These are phyloP conservation scores for Platysteira castanea DNA, from an alignment of 2,113 vertebrate species.

Conservation along the genomic window DNA sequence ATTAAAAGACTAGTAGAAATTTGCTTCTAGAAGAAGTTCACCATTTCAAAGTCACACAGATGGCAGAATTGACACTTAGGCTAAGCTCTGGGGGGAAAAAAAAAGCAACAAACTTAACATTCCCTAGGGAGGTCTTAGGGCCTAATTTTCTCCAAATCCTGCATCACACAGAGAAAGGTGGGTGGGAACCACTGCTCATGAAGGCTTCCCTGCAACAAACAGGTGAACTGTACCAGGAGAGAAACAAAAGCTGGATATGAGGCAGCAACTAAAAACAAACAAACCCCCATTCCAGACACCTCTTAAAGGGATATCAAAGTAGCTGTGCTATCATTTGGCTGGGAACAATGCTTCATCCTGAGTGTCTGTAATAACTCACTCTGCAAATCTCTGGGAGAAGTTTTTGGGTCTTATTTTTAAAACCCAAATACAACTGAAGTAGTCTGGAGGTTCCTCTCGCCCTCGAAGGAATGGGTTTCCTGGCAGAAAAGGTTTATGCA, in stretches of 20 bases:
- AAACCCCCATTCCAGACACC: neutral
- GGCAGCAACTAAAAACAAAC: conserved; percentile 14
- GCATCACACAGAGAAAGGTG: neutral
- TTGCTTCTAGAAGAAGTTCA: neutral
- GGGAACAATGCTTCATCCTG: neutral
- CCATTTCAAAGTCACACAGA: neutral
- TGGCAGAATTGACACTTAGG: neutral
- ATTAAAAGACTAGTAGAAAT: neutral
- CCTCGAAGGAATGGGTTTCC: neutral
- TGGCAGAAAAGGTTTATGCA: neutral
- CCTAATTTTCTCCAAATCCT: neutral
- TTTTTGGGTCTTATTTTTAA: neutral
- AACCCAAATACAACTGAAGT: neutral
- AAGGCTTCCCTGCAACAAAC: neutral
- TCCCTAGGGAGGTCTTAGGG: neutral
- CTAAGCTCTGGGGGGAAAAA: neutral
- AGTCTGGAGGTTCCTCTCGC: accelerated
- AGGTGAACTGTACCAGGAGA: neutral
- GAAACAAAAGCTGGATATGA: conserved; percentile 53
- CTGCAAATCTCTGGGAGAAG: neutral
- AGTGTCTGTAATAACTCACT: neutral
- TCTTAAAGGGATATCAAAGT: neutral
- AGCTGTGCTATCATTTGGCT: neutral
- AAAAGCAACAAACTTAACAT: neutral
- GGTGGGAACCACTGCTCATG: neutral